Evolutionary conservation across 2,797 vertebrate genomes (phyloP).

Genomic region (Brachyalestes nurse): DNA sequence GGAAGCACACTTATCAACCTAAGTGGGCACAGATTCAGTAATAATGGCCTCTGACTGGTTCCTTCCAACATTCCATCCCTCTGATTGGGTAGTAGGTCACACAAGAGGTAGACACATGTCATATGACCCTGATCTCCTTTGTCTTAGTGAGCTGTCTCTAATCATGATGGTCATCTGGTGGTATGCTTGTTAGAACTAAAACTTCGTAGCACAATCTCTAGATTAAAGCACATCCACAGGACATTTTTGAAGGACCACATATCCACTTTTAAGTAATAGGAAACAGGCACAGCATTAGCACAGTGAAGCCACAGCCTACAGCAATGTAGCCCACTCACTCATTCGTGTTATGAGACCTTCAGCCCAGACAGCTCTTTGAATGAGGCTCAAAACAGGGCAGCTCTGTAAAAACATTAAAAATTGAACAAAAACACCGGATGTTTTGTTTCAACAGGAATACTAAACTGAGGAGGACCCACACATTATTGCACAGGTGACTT

Average conservation of each 20-base stretch:
- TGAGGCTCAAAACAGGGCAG: too few relatives aligned
- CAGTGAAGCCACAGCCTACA: background rate
- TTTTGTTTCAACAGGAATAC: too few relatives aligned
- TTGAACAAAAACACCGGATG: too few relatives aligned
- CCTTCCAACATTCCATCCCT: slow-evolving; percentile 9
- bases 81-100: slow-evolving; percentile 24
- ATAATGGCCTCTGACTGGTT: slow-evolving; percentile 11
- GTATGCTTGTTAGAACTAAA: slow-evolving; percentile 71
- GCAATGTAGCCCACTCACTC: too few relatives aligned
- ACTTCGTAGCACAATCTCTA: slow-evolving; percentile 47
- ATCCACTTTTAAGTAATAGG: background rate
- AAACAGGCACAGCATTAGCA: background rate
- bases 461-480: too few relatives aligned
- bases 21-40: slow-evolving; percentile 25
- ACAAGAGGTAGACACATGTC: slow-evolving; percentile 5
- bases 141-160: slow-evolving; percentile 48
- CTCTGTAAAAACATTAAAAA: too few relatives aligned
- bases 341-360: too few relatives aligned
- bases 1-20: background rate
- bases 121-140: slow-evolving; percentile 1
- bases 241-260: background rate
- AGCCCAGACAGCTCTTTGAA: too few relatives aligned
- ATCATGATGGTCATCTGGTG: slow-evolving; percentile 67
- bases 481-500: too few relatives aligned
- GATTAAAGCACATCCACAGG: background rate